phyloP scores from a whole-genome alignment of 2,113 vertebrate species.

The Otis tarda region DNA sequence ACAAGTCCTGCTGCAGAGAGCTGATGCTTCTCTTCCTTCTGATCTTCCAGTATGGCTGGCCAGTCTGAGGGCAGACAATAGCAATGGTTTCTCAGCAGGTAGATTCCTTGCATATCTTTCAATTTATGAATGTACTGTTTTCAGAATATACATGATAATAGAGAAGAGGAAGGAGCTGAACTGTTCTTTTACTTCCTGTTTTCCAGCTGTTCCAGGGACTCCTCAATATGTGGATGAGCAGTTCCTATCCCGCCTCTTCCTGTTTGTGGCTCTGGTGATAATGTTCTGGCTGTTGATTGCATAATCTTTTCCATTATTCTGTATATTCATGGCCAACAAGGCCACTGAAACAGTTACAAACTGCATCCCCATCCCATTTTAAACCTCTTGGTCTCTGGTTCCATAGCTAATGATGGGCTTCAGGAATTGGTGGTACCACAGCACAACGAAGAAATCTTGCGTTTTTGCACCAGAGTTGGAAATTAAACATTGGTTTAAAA shows the following conservation, averaged over 20 bases:
- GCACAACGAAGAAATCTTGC: constrained; percentile 55
- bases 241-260: constrained; percentile 97
- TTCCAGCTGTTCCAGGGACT: constrained; percentile 91
- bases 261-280: constrained; percentile 95
- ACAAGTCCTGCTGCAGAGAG: not conserved
- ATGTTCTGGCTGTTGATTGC: constrained; percentile 99
- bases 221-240: constrained; percentile 96
- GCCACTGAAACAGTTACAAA: constrained; percentile 59
- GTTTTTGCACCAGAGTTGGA: constrained; percentile 56
- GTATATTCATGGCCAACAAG: not conserved
- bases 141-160: not conserved
- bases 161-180: constrained; percentile 21
- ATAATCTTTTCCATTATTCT: constrained; percentile 66
- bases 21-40: not conserved
- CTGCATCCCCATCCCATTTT: constrained; percentile 50
- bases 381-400: constrained; percentile 65
- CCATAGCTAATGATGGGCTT: constrained; percentile 42
- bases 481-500: constrained; percentile 60
- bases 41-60: not conserved
- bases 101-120: not conserved
- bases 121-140: not conserved
- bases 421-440: constrained; percentile 45
- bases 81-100: not conserved
- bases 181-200: constrained; percentile 39
- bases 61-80: not conserved